Evolutionary conservation across 2,113 vertebrate genomes (phyloP), one percentile per base, ranked within the genome.

Genomic region (Mesembrinibis cayennensis): DNA sequence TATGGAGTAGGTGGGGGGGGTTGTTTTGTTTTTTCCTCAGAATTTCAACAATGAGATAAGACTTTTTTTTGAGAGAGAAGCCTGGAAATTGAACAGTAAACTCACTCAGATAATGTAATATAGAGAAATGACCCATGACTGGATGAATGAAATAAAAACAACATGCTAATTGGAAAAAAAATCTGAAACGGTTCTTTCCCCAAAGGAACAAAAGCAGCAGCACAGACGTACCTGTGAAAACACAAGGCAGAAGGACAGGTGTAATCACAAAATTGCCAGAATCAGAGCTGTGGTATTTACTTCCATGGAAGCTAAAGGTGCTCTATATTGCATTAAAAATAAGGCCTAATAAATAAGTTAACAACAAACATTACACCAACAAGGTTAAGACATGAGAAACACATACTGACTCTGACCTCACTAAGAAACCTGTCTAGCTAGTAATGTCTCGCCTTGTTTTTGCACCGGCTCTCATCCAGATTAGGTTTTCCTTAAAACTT

Each of bases 161-260:
- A 76, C 44, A 82, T 62, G 29, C 18, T 92, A 95, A 95, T 42
- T 72, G 23, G 62, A 87, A 80, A 83, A 32, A 88, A 90, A 91
- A 86, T 59, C 72, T 69, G 18, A 80, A 83, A 74, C 36, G 14
- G 11, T 79, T 82, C 59, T 78, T 88, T 87, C 34, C 45, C 49
- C 55, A 53, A 27, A 95, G 25, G n/a, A 84, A 70, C 1, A 65
- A 84, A 84, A 79, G 50, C 15, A 70, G 21, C 11, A 91, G 32
- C 55, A 66, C 30, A 88, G 65, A 49, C 13, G 40, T 13, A 50
- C 3, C n/a, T 5, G 3, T 58, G 52, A 79, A 90, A 85, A 90
- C 11, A 50, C 26, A 61, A 50, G 10, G 16, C 15, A 77, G 53
- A 6, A 74, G 10, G 6, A 71, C 7, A 45, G 19, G 5, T 69